Base-by-base conservation (phyloP, 2,797 vertebrate species). In the Todus mexicanus region DNA sequence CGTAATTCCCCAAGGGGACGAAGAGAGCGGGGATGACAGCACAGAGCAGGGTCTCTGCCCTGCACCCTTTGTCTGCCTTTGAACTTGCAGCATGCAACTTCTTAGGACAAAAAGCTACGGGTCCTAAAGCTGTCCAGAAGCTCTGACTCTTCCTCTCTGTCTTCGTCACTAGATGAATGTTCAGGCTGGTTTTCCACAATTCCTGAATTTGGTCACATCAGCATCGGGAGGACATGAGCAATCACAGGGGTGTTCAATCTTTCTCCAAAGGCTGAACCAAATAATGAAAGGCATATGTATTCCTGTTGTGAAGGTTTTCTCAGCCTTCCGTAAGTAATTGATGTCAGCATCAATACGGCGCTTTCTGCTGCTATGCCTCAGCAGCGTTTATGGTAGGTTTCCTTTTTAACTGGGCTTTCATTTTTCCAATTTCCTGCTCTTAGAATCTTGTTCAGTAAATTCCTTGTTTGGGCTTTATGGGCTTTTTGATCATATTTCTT, bases 401-500 rank as follows among this genome's bases (percentile, higher is more conserved):
- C 66, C 68, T 90, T 93, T 92, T 81, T n/a, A 91, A 87, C 82
- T 68, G 23, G 75, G 82, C 74, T 92, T 94, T 92, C 57, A 70
- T 91, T 94, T 94, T 90, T 45, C 53, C 29, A 76, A 91, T 95
- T 96, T 94, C 92, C 95, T 96, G 81, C 81, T 89, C 87, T 95
- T 91, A 89, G 65, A 95, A 92, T 93, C 87, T 80, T 78, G 33
- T 76, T 92, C 92, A 94, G 81, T 95, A 95, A 93, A 93, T 89
- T 92, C 87, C 71, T 89, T 73, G 79, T 91, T 96, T 94, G 65
- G 63, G 65, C 90, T 95, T 96, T 96, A 93, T 78, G 68, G 85
- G 84, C 66, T 83, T 96, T 95, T 94, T 95, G 87, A 95, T 95
- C 94, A 59, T 88, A 86, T 77, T 94, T 93, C 92, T 96, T 84